Conservation (phyloP, 2,888 invertebrate genomes). For the Orgyia antiqua region DNA sequence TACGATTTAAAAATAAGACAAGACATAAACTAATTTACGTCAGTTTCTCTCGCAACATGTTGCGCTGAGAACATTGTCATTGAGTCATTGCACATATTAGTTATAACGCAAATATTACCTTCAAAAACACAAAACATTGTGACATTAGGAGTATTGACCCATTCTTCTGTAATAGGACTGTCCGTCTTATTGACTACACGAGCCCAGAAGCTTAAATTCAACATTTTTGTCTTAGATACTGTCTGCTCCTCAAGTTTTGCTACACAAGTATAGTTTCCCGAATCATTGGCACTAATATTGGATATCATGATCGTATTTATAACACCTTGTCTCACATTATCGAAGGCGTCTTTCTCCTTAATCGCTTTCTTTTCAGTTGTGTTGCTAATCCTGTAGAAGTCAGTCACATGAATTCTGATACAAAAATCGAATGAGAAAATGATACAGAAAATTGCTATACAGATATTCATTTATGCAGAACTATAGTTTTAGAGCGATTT, state of each 20-base stretch:
- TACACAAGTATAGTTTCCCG: constrained; percentile 57
- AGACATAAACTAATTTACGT: too few relatives aligned
- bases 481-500: too few relatives aligned
- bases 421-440: too few relatives aligned
- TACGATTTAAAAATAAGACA: too few relatives aligned
- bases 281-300: constrained; percentile 40
- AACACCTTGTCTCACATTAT: constrained; percentile 32
- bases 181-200: constrained; percentile 35
- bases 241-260: constrained; percentile 29
- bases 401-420: too few relatives aligned
- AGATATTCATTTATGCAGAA: too few relatives aligned
- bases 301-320: constrained; percentile 40
- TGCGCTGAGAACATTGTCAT: too few relatives aligned
- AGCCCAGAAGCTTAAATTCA: constrained; percentile 48
- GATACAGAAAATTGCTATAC: too few relatives aligned
- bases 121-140: constrained; percentile 55
- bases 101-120: constrained; percentile 32
- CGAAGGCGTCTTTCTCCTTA: constrained; percentile 37
- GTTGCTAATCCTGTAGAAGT: constrained; percentile 44
- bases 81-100: too few relatives aligned
- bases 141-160: constrained; percentile 33
- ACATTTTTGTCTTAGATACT: constrained; percentile 11
- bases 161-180: constrained; percentile 36
- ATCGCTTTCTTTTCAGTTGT: constrained; percentile 23
- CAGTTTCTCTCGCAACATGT: too few relatives aligned